Evolutionary conservation across 2,113 vertebrate genomes (phyloP).

Genomic region (Glaucidium brasilianum): DNA sequence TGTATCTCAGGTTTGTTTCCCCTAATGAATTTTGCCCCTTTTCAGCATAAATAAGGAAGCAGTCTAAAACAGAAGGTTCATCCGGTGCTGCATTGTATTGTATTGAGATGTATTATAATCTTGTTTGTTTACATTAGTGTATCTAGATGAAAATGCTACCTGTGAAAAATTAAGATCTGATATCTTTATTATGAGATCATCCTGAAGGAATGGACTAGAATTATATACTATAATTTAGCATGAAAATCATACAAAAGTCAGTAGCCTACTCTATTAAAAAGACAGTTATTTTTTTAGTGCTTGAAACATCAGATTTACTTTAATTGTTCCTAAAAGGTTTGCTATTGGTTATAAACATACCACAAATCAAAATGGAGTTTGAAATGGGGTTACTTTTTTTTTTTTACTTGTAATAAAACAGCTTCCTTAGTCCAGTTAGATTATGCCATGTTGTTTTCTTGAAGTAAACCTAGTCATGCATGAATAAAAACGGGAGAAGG

Average conservation of each 20-base stretch:
- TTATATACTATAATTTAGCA: neutral
- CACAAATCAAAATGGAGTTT: neutral
- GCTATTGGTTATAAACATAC: neutral
- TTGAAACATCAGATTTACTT: conserved; percentile 3
- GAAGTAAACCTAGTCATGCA: neutral
- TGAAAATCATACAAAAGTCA: neutral
- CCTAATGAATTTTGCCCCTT: neutral
- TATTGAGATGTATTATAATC: neutral
- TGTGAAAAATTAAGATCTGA: neutral
- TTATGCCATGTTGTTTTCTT: neutral
- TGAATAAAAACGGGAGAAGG: neutral
- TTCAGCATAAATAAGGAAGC: neutral
- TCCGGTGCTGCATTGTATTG: neutral
- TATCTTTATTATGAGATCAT: neutral
- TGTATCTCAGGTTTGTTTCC: neutral
- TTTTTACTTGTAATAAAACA: neutral
- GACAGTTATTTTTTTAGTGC: neutral
- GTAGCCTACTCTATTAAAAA: neutral
- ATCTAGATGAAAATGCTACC: neutral
- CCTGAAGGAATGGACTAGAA: neutral
- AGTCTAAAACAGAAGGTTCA: conserved; percentile 17
- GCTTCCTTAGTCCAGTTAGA: neutral
- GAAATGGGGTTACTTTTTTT: neutral
- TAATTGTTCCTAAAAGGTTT: neutral
- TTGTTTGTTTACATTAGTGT: neutral